phyloP scores from a whole-genome alignment of 1,140 invertebrate genomes.

The Oryctes rhinoceros region DNA sequence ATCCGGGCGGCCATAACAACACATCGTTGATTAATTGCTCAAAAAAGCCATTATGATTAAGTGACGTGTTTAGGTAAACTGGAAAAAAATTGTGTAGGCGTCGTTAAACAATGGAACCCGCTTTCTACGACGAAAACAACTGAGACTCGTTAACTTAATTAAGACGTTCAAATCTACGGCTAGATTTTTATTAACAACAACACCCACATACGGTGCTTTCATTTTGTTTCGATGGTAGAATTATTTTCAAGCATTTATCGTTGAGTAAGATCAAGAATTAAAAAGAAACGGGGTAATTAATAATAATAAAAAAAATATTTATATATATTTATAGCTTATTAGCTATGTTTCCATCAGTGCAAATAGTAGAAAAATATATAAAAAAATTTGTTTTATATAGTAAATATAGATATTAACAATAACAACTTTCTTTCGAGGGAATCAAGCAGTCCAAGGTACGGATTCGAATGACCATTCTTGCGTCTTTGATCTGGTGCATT shows the following conservation, averaged over 20 bases:
- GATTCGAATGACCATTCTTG: constrained; percentile 67
- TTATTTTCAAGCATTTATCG: no score
- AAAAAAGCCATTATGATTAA: no score
- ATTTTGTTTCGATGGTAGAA: no score
- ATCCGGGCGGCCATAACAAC: no score
- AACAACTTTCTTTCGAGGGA: not conserved
- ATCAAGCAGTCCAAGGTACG: constrained; percentile 59
- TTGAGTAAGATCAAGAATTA: no score
- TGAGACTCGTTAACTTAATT: not conserved
- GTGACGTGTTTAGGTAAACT: no score
- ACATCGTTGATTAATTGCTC: no score
- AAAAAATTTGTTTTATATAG: not conserved
- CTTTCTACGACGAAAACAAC: not conserved
- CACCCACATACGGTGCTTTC: not conserved
- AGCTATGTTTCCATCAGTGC: not conserved
- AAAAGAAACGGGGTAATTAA: no score
- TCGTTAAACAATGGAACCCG: not conserved
- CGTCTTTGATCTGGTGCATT: constrained; percentile 62
- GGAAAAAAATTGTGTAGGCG: not conserved
- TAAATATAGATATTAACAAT: not conserved
- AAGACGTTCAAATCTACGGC: not conserved
- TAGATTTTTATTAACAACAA: not conserved
- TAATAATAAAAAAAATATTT: not conserved
- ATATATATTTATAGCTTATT: not conserved
- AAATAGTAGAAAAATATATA: not conserved